These are phyloP conservation scores for Drosophila pseudotakahashii DNA, from an alignment of 2,888 invertebrate species.

Conservation along the genomic window DNA sequence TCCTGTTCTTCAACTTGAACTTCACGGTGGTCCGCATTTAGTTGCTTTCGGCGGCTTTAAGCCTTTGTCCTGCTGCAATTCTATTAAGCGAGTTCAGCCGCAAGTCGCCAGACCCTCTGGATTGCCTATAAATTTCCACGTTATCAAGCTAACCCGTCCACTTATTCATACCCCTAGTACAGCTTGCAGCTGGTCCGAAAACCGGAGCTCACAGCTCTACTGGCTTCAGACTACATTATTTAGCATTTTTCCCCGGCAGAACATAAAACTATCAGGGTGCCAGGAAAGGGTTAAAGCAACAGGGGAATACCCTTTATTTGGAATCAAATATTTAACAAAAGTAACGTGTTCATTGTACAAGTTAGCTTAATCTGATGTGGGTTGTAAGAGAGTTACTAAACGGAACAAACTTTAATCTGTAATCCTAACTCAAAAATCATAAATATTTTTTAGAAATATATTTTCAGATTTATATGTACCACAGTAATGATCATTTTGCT, in stretches of 20 bases:
- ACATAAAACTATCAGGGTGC: constrained; percentile 23
- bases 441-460: no score
- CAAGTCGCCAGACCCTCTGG: constrained; percentile 43
- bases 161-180: constrained; percentile 69
- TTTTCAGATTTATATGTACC: no score
- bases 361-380: no score
- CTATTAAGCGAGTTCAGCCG: constrained; percentile 58
- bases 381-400: no score
- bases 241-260: constrained; percentile 34
- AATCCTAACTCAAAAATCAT: no score
- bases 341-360: no score
- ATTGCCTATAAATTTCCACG: constrained; percentile 72
- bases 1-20: constrained; percentile 62
- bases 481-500: no score
- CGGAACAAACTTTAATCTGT: no score
- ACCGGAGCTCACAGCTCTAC: constrained; percentile 15
- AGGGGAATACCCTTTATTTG: constrained; percentile 3
- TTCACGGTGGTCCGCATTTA: constrained; percentile 36
- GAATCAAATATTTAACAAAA: neutral
- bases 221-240: constrained; percentile 35
- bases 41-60: constrained; percentile 49
- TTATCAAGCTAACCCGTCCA: constrained; percentile 66
- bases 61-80: constrained; percentile 56
- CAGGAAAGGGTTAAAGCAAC: neutral
- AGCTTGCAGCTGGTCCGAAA: constrained; percentile 52